These are phyloP conservation scores for Ectemnius lituratus DNA, from an alignment of 2,888 invertebrate species.

Conservation along the genomic window DNA sequence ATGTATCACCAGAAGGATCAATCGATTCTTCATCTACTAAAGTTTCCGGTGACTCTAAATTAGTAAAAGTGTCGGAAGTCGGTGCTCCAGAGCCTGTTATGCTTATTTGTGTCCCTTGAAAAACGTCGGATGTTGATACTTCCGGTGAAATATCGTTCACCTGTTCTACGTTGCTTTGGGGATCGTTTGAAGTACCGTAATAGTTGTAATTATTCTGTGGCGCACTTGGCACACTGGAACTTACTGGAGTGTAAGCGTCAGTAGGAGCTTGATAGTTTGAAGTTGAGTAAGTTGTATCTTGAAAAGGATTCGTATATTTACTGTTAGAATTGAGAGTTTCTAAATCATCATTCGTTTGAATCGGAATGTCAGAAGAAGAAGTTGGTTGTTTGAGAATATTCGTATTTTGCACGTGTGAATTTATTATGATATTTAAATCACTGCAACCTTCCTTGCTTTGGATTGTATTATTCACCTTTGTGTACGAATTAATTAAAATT, in stretches of 20 bases:
- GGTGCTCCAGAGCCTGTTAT: slow-evolving; percentile 14
- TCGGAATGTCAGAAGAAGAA: neutral
- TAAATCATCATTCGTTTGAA: neutral
- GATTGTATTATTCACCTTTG: slow-evolving; percentile 73
- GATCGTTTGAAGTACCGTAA: slow-evolving; percentile 22
- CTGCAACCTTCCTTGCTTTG: slow-evolving; percentile 84
- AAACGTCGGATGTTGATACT: slow-evolving; percentile 56
- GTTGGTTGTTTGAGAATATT: slow-evolving; percentile 75
- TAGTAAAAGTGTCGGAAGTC: neutral
- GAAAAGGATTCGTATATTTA: slow-evolving; percentile 33
- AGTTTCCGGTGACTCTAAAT: neutral
- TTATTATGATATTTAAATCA: slow-evolving; percentile 85
- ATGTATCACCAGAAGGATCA: neutral
- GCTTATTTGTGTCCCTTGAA: slow-evolving; percentile 68
- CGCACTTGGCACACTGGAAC: neutral
- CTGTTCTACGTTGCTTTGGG: neutral
- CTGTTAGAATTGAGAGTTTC: slow-evolving; percentile 49
- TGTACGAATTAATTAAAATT: slow-evolving; percentile 74
- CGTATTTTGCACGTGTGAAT: slow-evolving; percentile 84
- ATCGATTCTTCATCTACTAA: neutral
- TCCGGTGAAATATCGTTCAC: slow-evolving; percentile 16
- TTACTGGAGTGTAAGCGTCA: neutral
- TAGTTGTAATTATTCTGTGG: slow-evolving; percentile 34
- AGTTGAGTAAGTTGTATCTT: neutral
- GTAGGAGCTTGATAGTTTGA: slow-evolving; percentile 28